Base-by-base conservation (phyloP, 2,797 vertebrate genomes). In the Syngnathus acus region DNA sequence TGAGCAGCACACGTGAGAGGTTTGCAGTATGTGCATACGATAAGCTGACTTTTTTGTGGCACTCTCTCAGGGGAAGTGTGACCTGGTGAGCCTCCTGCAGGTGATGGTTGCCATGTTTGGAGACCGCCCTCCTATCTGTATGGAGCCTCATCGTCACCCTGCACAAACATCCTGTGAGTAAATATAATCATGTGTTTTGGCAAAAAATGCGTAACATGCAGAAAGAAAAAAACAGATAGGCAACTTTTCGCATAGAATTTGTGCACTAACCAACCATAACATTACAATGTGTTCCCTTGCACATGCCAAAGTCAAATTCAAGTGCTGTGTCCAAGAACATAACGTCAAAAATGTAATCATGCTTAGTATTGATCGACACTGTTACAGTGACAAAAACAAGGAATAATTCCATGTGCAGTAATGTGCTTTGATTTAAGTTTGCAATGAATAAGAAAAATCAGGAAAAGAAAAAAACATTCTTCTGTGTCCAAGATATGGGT, bases 101-200 rank as follows among this genome's bases (percentile, higher is more conserved):
- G 93, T 97, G 67, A 93, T 98, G 91, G 88, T 86, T 65, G 88
- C 90, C 43, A 84, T 91, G 64, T 98, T 98, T 87, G 93, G 89
- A 76, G 94, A 96, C 2, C 88, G 83, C 3, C 94, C 94, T 70
- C 94, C 95, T 0, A 86, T 98, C 11, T 93, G 90, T 64, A 92
- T 92, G 66, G 85, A 85, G 26, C 88, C 89, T 13, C 74, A n/a
- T 47, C 42, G 68, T 32, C 77, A 87, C 50, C 86, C 87, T 1
- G 90, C 92, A 67, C 92, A 91, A 69, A 87, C 88, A 50, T 91
- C 90, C 32, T 91, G 96, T 97, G 86, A 94, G 94, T 90, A 68
- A 63, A 63, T 43, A 5, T 55, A 5, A 26, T 32, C 23, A 48
- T 51, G 13, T 21, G n/a, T 53, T n/a, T 21, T 10, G 21, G n/a